Conservation (phyloP, 2,113 vertebrate species). For the Bungarus multicinctus region DNA sequence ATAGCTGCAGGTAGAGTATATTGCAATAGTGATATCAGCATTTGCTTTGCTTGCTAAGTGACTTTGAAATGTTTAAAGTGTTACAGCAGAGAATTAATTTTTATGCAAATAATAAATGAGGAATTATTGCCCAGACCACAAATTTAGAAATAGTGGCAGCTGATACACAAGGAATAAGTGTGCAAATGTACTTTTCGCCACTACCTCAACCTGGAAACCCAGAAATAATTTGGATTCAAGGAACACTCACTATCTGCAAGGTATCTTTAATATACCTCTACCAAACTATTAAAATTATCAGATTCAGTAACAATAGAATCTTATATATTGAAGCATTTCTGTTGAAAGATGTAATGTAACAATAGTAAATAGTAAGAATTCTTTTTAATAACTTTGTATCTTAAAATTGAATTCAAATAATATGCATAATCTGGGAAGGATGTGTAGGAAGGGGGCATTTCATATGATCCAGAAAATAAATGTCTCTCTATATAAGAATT, state of each 20-base stretch:
- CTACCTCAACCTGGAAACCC: background rate
- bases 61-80: background rate
- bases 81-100: background rate
- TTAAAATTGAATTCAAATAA: slow-evolving; percentile 61
- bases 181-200: background rate
- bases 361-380: slow-evolving; percentile 22
- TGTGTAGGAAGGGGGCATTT: slow-evolving; percentile 69
- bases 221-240: background rate
- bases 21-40: background rate
- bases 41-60: background rate
- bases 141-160: background rate
- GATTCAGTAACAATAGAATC: slow-evolving; percentile 36
- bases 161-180: background rate
- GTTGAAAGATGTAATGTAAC: slow-evolving; percentile 40
- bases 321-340: slow-evolving; percentile 34
- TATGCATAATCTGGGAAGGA: slow-evolving; percentile 65
- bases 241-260: background rate
- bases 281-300: slow-evolving; percentile 17
- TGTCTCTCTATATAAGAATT: slow-evolving; percentile 74
- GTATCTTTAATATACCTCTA: slow-evolving; percentile 32
- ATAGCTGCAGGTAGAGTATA: background rate
- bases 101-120: background rate
- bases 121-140: background rate
- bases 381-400: slow-evolving; percentile 50
- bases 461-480: slow-evolving; percentile 72